Evolutionary conservation across 1,140 invertebrate species (phyloP).

Genomic region (Cydia amplana): DNA sequence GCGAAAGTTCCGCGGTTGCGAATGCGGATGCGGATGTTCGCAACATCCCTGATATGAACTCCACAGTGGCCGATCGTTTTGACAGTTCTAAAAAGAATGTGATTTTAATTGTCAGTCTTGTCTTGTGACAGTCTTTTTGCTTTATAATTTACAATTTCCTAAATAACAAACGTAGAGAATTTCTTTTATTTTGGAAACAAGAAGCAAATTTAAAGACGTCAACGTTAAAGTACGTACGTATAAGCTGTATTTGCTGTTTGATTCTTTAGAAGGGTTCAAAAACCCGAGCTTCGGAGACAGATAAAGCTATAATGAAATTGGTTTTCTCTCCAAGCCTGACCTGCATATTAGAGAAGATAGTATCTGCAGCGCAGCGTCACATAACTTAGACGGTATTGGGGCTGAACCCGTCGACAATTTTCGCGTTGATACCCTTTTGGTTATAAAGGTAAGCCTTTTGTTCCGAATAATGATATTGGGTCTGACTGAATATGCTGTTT

Average conservation of each 20-base stretch:
- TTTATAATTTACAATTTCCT: too few relatives aligned
- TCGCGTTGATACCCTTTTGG: slow-evolving; percentile 43
- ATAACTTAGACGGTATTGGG: slow-evolving; percentile 40
- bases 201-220: neutral
- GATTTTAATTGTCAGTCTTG: too few relatives aligned
- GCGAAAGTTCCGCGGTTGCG: too few relatives aligned
- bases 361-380: slow-evolving; percentile 38
- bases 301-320: slow-evolving; percentile 48
- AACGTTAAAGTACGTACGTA: neutral
- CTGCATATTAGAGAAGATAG: slow-evolving; percentile 42
- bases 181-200: too few relatives aligned
- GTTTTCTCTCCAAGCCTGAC: slow-evolving; percentile 39
- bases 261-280: slow-evolving; percentile 37
- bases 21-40: too few relatives aligned
- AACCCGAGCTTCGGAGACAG: slow-evolving; percentile 38
- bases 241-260: slow-evolving; percentile 13
- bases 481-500: slow-evolving; percentile 36
- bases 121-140: too few relatives aligned
- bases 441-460: slow-evolving; percentile 38
- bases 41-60: too few relatives aligned
- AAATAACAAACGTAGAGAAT: too few relatives aligned
- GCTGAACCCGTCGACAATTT: slow-evolving; percentile 38
- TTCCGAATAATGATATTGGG: slow-evolving; percentile 42
- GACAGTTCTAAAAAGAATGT: too few relatives aligned
- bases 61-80: too few relatives aligned